Evolutionary conservation across 23 tunicate genomes (phyloP).

Genomic region (Oikopleura dioica): DNA sequence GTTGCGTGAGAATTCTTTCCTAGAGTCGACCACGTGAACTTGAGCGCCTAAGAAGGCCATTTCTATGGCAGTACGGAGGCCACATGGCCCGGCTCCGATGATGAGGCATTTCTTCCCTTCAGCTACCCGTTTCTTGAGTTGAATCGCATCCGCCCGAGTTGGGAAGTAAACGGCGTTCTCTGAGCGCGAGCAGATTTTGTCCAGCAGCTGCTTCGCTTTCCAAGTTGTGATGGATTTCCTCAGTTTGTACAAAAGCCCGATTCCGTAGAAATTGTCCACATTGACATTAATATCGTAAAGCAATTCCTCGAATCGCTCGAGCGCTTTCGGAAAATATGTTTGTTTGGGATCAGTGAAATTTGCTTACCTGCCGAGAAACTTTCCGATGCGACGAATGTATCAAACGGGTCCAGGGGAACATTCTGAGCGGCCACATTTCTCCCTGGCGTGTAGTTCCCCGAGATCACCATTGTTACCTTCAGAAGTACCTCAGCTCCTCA

Average conservation of each 20-base stretch:
- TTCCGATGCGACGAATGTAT: no score
- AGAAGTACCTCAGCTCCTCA: no score
- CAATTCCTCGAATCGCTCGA: no score
- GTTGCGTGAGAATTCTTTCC: slow-evolving; percentile 65
- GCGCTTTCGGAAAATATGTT: no score
- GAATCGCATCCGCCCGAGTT: background rate
- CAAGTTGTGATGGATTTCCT: background rate
- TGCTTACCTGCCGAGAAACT: no score
- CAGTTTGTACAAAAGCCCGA: background rate
- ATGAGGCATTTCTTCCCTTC: slow-evolving; percentile 25
- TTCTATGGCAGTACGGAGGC: slow-evolving; percentile 70
- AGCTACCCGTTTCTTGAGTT: background rate
- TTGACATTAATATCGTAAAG: no score
- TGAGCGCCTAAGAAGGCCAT: slow-evolving; percentile 78
- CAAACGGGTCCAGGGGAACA: no score
- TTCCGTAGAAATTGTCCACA: no score
- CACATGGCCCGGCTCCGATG: slow-evolving; percentile 97
- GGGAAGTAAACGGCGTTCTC: slow-evolving; percentile 8
- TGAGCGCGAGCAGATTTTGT: background rate
- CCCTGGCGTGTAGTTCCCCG: no score
- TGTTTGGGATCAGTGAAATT: no score
- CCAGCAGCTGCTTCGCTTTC: background rate
- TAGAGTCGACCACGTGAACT: slow-evolving; percentile 51
- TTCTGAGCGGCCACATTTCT: no score
- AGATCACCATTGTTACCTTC: no score